Evolutionary conservation across 2,113 vertebrate species (phyloP), one percentile per base, ranked within the genome.

Genomic region (Columba livia): DNA sequence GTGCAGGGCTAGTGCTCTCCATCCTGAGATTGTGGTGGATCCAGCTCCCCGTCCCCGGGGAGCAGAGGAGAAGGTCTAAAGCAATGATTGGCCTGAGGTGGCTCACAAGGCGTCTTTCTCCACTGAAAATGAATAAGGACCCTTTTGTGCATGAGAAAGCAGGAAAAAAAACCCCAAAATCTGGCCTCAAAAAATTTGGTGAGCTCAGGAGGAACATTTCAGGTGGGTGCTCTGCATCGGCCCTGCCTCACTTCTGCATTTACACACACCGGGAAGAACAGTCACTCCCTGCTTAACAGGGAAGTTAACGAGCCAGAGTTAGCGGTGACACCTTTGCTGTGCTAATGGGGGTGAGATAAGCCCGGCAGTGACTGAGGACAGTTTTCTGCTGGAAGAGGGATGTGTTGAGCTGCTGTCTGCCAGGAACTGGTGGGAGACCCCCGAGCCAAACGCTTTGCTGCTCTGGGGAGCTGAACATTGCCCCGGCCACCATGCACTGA

Each of bases 291-390:
- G 32, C 60, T 38, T 9, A 12, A 36, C 19, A 2, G 61, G 56
- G 70, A 54, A 34, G 17, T 66, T 28, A 44, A 9, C 14, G 10
- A 32, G 47, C 28, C 54, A 3, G 2, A 4, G 17, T 57, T 23
- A 17, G 73, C 34, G 58, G 19, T 61, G 64, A 14, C 31, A 7
- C 44, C 28, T 12, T 11, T 16, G n/a, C 38, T 53, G 82, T 16
- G 62, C 15, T 53, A 67, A 42, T 0, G 26, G 4, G 44, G 38
- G 23, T 0, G 25, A 78, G 69, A 53, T 7, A 61, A 82, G 15
- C 8, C 7, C 0, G 0, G 65, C 12, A 31, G 44, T 1, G 2
- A 13, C 0, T 31, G 17, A 70, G 60, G 74, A 10, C 3, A 5
- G 31, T 9, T 50, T 40, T 57, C 42, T 67, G 66, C 21, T 58